Evolutionary conservation across 1,140 invertebrate genomes (phyloP).

Genomic region (Monomorium pharaonis): DNA sequence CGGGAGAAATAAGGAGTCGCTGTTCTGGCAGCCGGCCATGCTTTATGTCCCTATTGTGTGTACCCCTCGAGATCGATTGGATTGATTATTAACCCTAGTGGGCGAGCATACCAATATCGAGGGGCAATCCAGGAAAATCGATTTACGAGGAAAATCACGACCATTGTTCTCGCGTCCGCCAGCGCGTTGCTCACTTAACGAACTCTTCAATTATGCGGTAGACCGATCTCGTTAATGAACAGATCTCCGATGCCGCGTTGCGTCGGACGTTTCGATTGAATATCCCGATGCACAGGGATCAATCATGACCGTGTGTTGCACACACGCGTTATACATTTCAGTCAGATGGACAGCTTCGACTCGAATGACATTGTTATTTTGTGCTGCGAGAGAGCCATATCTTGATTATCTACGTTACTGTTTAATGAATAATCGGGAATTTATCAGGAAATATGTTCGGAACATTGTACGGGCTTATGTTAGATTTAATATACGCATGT

Average conservation of each 20-base stretch:
- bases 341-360: neutral
- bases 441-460: neutral
- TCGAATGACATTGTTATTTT: slow-evolving; percentile 32
- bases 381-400: neutral
- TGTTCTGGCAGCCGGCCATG: neutral
- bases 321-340: neutral
- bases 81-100: slow-evolving; percentile 53
- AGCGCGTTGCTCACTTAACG: slow-evolving; percentile 43
- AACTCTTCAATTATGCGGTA: slow-evolving; percentile 61
- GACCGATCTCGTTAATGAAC: slow-evolving; percentile 67
- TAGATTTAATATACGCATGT: too few species aligned
- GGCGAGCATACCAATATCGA: slow-evolving; percentile 13
- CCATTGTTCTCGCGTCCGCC: slow-evolving; percentile 42
- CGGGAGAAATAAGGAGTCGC: slow-evolving; percentile 40
- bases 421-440: slow-evolving; percentile 13
- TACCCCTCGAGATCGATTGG: slow-evolving; percentile 30
- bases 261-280: slow-evolving; percentile 46
- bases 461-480: too few species aligned
- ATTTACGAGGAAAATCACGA: slow-evolving; percentile 53
- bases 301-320: neutral
- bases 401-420: neutral
- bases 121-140: slow-evolving; percentile 48
- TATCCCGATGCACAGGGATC: neutral
- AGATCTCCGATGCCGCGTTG: slow-evolving; percentile 57
- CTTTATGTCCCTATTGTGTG: slow-evolving; percentile 56